These are phyloP conservation scores for Macrophya alboannulata DNA, from an alignment of 2,888 invertebrate genomes.

Conservation along the genomic window DNA sequence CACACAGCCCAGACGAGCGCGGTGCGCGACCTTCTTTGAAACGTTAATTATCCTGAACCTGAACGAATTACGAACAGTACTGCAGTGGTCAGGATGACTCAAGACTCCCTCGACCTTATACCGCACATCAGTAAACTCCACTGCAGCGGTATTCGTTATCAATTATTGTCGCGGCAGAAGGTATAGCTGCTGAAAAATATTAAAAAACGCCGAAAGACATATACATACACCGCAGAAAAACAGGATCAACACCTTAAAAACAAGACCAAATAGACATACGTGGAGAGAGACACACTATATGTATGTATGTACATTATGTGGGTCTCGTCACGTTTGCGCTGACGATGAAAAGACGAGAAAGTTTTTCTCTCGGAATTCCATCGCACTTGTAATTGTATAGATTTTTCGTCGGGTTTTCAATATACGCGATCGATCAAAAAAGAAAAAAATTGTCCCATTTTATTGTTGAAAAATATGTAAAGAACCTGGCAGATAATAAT, in stretches of 20 bases:
- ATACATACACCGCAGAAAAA: neutral
- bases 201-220: too few species aligned
- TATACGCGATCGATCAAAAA: neutral
- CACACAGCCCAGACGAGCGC: neutral
- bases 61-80: slow-evolving; percentile 10
- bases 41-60: slow-evolving; percentile 39
- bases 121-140: neutral
- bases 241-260: slow-evolving; percentile 1
- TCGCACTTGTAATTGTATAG: neutral
- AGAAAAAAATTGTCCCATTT: neutral
- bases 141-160: neutral
- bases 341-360: slow-evolving; percentile 51
- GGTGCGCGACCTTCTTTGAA: slow-evolving; percentile 41
- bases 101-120: neutral
- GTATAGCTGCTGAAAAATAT: neutral
- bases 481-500: neutral
- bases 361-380: slow-evolving; percentile 53
- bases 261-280: slow-evolving; percentile 13
- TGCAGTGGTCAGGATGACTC: neutral
- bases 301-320: slow-evolving; percentile 44
- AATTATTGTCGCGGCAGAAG: neutral
- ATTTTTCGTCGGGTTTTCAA: slow-evolving; percentile 29
- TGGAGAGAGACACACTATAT: neutral
- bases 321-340: slow-evolving; percentile 36
- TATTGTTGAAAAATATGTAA: neutral